Evolutionary conservation across 1,140 invertebrate species (phyloP), one percentile per base, ranked within the genome.

Genomic region (Aethina tumida): DNA sequence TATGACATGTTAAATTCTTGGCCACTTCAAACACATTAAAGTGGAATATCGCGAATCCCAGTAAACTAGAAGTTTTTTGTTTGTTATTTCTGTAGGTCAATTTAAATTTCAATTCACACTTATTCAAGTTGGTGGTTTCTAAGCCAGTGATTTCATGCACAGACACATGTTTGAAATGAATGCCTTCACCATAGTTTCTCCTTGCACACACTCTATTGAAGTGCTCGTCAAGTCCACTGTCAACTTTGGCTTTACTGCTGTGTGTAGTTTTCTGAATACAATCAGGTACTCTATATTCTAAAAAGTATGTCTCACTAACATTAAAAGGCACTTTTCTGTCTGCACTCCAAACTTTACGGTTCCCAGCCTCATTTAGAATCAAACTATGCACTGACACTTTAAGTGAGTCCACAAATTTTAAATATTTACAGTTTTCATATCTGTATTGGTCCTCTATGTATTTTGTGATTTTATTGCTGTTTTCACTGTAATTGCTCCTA

Each of bases 231-330:
- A 53, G 39, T 12, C 54, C 50, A 27, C 41, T 50, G 34, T 55
- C 47, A 24, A 55, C 44, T 55, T 56, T 55, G 2, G 51, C 42
- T 29, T 52, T 49, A 16, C n/a, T 45, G 31, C 36, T 45, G 9
- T n/a, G 4, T 15, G 8, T 16, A 24, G 43, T 41, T 18, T 38
- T 47, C 3, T 41, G 35, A 33, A 53, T 44, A 38, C 33, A 29
- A 19, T 52, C 44, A 20, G 59, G 57, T 32, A 59, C 38, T 25
- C 39, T 38, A 49, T 61, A 61, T 41, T 61, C 57, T 24, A 59
- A 27, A 49, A 61, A 59, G 42, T 52, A 59, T 3, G 38, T 58
- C 30, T 55, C 43, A 39, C 29, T 53, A 29, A 50, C 22, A 18
- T 41, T 34, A 18, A 17, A 32, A 28, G 38, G 35, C 17, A 36